Conservation (phyloP, 2,113 vertebrate species). For the Toxotes chatareus region DNA sequence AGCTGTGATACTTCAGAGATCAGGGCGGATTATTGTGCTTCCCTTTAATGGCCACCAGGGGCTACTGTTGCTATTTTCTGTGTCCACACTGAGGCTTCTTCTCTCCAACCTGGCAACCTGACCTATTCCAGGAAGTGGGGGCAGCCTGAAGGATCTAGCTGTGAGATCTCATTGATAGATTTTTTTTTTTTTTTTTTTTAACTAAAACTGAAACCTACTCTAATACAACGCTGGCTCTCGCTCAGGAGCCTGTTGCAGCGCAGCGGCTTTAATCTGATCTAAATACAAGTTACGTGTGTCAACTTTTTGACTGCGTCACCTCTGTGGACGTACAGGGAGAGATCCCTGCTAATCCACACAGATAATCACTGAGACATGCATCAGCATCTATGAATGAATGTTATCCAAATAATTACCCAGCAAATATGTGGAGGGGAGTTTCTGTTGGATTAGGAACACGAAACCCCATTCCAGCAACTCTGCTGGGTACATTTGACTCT, state of each 20-base stretch:
- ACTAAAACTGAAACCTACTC: background rate
- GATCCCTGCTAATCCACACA: conserved; percentile 18
- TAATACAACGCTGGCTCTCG: background rate
- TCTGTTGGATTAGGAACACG: conserved; percentile 3
- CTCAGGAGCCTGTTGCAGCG: background rate
- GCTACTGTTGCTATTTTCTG: conserved; percentile 27
- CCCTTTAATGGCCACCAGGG: conserved; percentile 28
- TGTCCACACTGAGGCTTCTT: background rate
- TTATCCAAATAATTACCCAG: conserved; percentile 4
- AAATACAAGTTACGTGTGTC: background rate
- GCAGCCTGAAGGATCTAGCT: background rate
- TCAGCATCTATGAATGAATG: conserved; percentile 1
- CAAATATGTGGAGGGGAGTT: conserved; percentile 5
- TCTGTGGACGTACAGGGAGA: background rate
- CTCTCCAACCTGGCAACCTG: conserved; percentile 29
- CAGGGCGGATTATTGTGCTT: background rate
- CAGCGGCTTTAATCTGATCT: background rate
- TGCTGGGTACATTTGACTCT: background rate
- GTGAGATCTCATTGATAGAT: conserved; percentile 30
- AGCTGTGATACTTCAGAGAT: background rate
- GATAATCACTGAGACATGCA: conserved; percentile 5
- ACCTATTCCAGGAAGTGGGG: conserved; percentile 28
- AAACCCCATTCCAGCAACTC: background rate
- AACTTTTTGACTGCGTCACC: background rate
- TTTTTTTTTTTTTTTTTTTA: background rate